Evolutionary conservation across 2,888 invertebrate genomes (phyloP).

Genomic region (Taphrorychus bicolor): DNA sequence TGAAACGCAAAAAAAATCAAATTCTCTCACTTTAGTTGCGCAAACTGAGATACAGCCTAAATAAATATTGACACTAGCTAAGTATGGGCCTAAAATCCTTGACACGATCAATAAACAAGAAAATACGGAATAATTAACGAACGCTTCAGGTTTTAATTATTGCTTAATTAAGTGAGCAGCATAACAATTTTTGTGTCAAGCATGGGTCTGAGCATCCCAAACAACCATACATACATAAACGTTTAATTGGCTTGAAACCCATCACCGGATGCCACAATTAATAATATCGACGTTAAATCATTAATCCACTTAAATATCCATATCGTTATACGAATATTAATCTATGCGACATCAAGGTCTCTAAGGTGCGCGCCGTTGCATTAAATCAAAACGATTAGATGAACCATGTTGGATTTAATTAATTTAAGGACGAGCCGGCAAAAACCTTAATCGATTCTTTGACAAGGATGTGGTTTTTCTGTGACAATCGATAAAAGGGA

Average conservation of each 20-base stretch:
- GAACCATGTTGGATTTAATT: neutral
- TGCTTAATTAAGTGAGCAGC: neutral
- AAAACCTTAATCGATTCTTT: neutral
- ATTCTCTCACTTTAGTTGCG: too few relatives aligned
- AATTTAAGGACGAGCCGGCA: neutral
- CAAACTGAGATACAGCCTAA: too few relatives aligned
- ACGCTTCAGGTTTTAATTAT: conserved; percentile 1
- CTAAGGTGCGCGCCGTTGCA: neutral
- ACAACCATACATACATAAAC: too few relatives aligned
- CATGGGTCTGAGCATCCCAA: too few relatives aligned
- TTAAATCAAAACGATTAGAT: neutral
- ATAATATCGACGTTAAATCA: too few relatives aligned
- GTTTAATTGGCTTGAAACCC: too few relatives aligned
- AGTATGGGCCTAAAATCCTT: conserved; percentile 28
- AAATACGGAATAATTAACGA: conserved; percentile 6
- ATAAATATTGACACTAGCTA: too few relatives aligned
- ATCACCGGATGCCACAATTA: neutral
- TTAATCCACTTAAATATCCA: neutral
- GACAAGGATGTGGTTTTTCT: neutral
- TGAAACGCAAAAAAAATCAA: too few relatives aligned
- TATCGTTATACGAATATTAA: neutral
- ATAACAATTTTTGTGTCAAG: neutral
- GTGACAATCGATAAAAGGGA: too few relatives aligned
- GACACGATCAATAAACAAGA: conserved; percentile 18
- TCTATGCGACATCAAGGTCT: neutral